Evolutionary conservation across 1,140 invertebrate genomes (phyloP).

Genomic region (Neuroterus valhalla): DNA sequence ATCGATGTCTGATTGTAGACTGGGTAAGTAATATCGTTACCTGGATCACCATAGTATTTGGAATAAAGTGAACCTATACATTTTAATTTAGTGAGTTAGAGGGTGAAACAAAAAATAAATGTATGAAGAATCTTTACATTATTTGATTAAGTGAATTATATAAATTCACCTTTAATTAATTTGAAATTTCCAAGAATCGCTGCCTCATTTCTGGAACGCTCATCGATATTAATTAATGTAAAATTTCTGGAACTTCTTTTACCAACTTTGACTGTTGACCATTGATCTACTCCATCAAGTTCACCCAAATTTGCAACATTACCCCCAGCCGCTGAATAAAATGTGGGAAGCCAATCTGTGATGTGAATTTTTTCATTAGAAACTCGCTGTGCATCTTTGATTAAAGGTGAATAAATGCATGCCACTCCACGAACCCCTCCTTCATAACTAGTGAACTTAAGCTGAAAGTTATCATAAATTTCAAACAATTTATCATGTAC

Average conservation of each 20-base stretch:
- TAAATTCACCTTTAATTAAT: conserved; percentile 57
- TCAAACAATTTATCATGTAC: conserved; percentile 12
- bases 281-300: conserved; percentile 75
- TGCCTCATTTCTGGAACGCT: conserved; percentile 37
- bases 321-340: conserved; percentile 76
- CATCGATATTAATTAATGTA: conserved; percentile 63
- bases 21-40: background rate
- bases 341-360: conserved; percentile 84
- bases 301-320: conserved; percentile 58
- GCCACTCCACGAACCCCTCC: conserved; percentile 81
- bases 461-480: conserved; percentile 49
- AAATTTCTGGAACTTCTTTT: conserved; percentile 29
- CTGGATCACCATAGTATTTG: no score
- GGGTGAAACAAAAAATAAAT: no score
- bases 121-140: no score
- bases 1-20: no score
- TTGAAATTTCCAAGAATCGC: conserved; percentile 60
- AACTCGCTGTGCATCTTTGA: conserved; percentile 73
- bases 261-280: conserved; percentile 62
- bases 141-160: no score
- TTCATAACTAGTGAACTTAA: conserved; percentile 76
- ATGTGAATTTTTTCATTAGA: conserved; percentile 81
- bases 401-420: conserved; percentile 76
- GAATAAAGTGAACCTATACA: background rate
- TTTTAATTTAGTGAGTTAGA: no score